Percentiles rank a stretch among this genome's conserved stretches.
These are phyloP conservation scores for Nothocercus nigrocapillus DNA, from an alignment of 2,113 vertebrate genomes.

Conservation along the genomic window DNA sequence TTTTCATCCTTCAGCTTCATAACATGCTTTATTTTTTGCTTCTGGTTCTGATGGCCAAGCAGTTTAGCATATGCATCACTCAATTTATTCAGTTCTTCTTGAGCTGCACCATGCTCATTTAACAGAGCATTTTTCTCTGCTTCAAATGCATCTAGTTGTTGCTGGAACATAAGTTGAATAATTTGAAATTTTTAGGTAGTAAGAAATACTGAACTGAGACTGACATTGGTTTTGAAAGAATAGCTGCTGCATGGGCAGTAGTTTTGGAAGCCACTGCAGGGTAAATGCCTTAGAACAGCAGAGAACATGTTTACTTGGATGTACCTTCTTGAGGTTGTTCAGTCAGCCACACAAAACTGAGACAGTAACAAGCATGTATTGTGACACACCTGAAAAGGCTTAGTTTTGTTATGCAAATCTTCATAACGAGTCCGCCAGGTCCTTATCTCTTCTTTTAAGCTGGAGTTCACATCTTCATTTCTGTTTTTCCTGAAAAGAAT, in stretches of 20 bases:
- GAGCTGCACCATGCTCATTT: conserved; percentile 87
- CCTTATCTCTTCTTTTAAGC: conserved; percentile 66
- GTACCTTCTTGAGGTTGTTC: too few relatives aligned
- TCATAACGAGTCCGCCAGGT: conserved; percentile 89
- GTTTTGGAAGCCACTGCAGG: background rate
- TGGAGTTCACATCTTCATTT: conserved; percentile 64
- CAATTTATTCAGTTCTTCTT: conserved; percentile 90
- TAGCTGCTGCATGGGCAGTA: background rate
- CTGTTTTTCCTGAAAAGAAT: conserved; percentile 49
- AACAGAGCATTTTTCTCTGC: conserved; percentile 87
- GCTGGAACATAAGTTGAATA: conserved; percentile 70
- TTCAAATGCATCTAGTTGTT: conserved; percentile 92
- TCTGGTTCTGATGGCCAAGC: conserved; percentile 96
- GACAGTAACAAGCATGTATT: background rate
- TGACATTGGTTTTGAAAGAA: background rate
- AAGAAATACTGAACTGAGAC: background rate
- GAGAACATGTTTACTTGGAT: background rate
- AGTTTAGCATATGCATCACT: conserved; percentile 89
- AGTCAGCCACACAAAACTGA: background rate
- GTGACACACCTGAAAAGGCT: conserved; percentile 90
- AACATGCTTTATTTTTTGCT: conserved; percentile 97
- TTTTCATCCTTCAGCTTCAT: conserved; percentile 95
- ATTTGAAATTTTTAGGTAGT: too few relatives aligned
- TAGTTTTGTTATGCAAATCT: conserved; percentile 88
- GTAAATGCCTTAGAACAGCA: background rate